These are phyloP conservation scores for Crenuchus spilurus DNA, from an alignment of 2,797 vertebrate genomes.

Conservation along the genomic window DNA sequence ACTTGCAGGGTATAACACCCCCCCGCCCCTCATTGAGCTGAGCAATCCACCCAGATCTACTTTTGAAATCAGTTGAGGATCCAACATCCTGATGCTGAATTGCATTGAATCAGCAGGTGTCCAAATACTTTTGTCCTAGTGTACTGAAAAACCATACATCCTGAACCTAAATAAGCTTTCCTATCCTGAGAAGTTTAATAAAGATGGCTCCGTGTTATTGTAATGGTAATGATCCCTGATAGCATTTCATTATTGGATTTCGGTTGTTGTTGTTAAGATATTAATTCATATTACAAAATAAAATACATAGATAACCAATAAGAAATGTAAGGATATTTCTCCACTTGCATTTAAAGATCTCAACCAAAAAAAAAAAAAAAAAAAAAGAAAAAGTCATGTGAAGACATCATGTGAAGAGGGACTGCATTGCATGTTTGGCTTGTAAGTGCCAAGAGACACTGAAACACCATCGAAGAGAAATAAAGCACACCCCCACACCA, in stretches of 20 bases:
- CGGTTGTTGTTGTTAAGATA: constrained; percentile 5
- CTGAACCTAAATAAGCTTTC: no score
- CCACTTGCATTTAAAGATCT: neutral
- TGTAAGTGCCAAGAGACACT: constrained; percentile 14
- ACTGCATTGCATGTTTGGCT: constrained; percentile 50
- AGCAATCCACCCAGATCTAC: no score
- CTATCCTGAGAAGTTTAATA: no score
- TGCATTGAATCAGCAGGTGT: no score
- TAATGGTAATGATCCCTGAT: constrained; percentile 55
- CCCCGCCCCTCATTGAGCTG: no score
- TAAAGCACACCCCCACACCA: neutral
- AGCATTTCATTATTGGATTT: constrained; percentile 48
- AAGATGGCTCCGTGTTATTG: constrained; percentile 35
- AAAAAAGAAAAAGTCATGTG: neutral
- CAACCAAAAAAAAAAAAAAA: neutral
- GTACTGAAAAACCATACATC: no score
- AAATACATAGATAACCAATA: neutral
- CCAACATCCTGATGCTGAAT: no score
- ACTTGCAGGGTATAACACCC: no score
- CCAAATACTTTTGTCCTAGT: no score
- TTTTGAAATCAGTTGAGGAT: no score
- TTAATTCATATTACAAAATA: constrained; percentile 12
- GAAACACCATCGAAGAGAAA: constrained; percentile 1
- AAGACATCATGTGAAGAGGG: constrained; percentile 7
- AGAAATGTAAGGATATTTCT: constrained; percentile 17